These are phyloP conservation scores for Drosophila insularis DNA, from an alignment of 1,140 invertebrate genomes.

Conservation along the genomic window DNA sequence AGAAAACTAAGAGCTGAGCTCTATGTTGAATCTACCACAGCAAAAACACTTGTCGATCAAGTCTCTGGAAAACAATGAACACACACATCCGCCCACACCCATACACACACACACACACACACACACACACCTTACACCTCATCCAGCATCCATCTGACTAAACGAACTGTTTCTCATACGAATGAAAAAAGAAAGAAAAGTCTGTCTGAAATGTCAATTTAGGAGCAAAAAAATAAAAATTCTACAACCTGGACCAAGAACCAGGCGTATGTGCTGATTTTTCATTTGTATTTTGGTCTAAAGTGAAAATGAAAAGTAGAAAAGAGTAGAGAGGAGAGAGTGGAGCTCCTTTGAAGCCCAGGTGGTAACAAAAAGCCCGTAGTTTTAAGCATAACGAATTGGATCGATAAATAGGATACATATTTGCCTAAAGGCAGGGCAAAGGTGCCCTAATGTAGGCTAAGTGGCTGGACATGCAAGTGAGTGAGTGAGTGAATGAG, in stretches of 20 bases:
- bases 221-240: slow-evolving; percentile 47
- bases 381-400: slow-evolving; percentile 74
- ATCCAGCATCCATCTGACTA: slow-evolving; percentile 1
- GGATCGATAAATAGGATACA: slow-evolving; percentile 70
- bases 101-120: neutral
- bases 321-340: neutral
- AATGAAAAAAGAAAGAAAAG: neutral
- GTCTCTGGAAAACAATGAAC: slow-evolving; percentile 40
- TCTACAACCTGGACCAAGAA: slow-evolving; percentile 39
- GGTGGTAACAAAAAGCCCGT: slow-evolving; percentile 40
- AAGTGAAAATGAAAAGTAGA: slow-evolving; percentile 16
- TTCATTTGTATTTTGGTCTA: slow-evolving; percentile 56
- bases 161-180: slow-evolving; percentile 24
- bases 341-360: neutral
- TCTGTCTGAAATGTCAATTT: slow-evolving; percentile 70
- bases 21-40: slow-evolving; percentile 18
- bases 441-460: slow-evolving; percentile 61
- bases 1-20: slow-evolving; percentile 18
- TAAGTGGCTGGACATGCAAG: slow-evolving; percentile 51
- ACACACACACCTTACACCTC: neutral
- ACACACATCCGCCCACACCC: neutral
- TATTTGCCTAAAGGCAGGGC: slow-evolving; percentile 53
- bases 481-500: slow-evolving; percentile 8
- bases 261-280: slow-evolving; percentile 51
- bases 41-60: slow-evolving; percentile 47